Evolutionary conservation across 1,140 invertebrate genomes (phyloP).

Genomic region (Notospermus geniculatus): DNA sequence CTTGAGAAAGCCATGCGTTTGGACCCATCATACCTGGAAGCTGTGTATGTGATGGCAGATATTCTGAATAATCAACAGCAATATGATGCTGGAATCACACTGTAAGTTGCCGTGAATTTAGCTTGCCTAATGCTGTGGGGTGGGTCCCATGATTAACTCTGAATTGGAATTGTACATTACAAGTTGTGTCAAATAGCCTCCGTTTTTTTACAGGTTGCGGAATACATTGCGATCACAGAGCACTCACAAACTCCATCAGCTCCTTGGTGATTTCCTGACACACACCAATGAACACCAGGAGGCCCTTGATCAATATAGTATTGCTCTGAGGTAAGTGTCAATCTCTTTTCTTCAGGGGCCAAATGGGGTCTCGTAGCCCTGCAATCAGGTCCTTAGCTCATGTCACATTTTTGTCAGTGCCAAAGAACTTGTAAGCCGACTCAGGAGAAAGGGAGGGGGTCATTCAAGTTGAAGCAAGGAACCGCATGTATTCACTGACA

Average conservation of each 20-base stretch:
- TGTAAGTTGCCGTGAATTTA: constrained; percentile 36
- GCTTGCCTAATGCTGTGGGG: background rate
- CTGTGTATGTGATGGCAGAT: constrained; percentile 69
- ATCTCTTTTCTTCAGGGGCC: background rate
- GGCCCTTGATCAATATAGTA: constrained; percentile 70
- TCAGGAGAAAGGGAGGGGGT: too few relatives aligned
- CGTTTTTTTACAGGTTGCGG: constrained; percentile 57
- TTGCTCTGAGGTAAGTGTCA: constrained; percentile 64
- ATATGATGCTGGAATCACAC: constrained; percentile 52
- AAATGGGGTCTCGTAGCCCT: constrained; percentile 3
- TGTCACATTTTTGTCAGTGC: too few relatives aligned
- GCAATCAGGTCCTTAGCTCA: background rate
- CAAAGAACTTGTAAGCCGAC: background rate
- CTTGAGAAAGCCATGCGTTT: constrained; percentile 69
- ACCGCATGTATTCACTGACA: too few relatives aligned
- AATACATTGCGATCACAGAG: constrained; percentile 64
- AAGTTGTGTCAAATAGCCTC: background rate
- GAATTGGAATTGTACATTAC: background rate
- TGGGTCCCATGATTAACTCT: background rate
- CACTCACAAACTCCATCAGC: constrained; percentile 67
- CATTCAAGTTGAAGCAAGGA: too few relatives aligned
- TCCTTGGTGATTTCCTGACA: constrained; percentile 66
- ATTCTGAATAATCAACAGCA: constrained; percentile 59
- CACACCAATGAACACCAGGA: constrained; percentile 65
- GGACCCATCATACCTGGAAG: constrained; percentile 67